These are phyloP conservation scores for Nesidiocoris tenuis DNA, from an alignment of 2,888 invertebrate species.

Conservation along the genomic window DNA sequence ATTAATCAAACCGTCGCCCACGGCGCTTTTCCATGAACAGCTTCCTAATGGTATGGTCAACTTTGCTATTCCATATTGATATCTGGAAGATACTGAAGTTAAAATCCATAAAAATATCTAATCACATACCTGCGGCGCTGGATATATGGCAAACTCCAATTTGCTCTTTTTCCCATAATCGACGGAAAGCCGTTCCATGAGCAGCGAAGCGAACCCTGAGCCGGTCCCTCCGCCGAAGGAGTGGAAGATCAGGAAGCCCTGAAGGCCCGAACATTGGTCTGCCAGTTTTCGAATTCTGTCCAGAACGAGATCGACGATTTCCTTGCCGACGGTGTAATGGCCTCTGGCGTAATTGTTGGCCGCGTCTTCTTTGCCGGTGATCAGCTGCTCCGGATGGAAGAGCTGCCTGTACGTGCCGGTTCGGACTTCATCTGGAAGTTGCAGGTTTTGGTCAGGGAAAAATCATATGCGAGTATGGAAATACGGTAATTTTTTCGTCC, in stretches of 20 bases:
- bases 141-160: conserved; percentile 63
- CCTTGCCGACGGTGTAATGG: conserved; percentile 95
- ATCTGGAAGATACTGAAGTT: too few species aligned
- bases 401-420: conserved; percentile 91
- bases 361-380: conserved; percentile 95
- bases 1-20: too few species aligned
- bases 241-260: conserved; percentile 62
- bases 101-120: too few species aligned
- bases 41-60: too few species aligned
- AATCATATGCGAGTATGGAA: too few species aligned
- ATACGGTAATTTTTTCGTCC: too few species aligned
- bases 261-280: conserved; percentile 82
- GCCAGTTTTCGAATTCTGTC: conserved; percentile 79
- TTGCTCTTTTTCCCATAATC: conserved; percentile 65
- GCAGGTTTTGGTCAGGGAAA: too few species aligned
- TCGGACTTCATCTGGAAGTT: conserved; percentile 76
- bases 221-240: conserved; percentile 61
- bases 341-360: conserved; percentile 97
- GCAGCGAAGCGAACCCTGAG: conserved; percentile 62
- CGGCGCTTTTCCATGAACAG: too few species aligned
- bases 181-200: conserved; percentile 62
- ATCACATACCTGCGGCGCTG: conserved; percentile 60
- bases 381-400: conserved; percentile 96
- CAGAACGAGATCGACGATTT: conserved; percentile 85
- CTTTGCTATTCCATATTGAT: too few species aligned